Evolutionary conservation across 2,797 vertebrate genomes (phyloP), one percentile per base, ranked within the genome.

Genomic region (Nothura maculosa): DNA sequence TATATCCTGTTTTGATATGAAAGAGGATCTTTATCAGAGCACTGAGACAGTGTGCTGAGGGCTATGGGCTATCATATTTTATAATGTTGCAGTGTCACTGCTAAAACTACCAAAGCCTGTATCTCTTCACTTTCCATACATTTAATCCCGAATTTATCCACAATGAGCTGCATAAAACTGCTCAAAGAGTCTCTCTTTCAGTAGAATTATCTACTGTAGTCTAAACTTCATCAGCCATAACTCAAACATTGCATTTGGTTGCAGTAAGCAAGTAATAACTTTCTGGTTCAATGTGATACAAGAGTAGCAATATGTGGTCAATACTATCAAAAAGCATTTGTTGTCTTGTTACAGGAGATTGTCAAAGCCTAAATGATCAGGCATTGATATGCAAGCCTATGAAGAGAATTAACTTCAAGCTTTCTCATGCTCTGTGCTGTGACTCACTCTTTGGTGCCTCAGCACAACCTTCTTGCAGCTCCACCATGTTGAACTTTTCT

Each of bases 391-490:
- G 45, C 45, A 47, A 47, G 45, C 8, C 36, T 21, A 2, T 22
- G 4, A 76, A 19, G 64, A 79, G 60, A 64, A 6, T 24, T 30
- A 67, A 3, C 12, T 15, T 64, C 40, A 69, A 42, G 19, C 13
- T 17, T 30, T 66, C 54, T 50, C 40, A 43, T 27, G 3, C 17
- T 16, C 9, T 6, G 15, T 32, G 5, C 1, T 54, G 66, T 19
- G 6, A 9, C 52, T 48, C 38, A 22, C 5, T 76, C 5, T 50
- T 36, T 79, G 4, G 13, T 54, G 5, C 25, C 30, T 72, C 60
- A 40, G 18, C 0, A 0, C 48, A 14, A 73, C 48, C 38, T 28
- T 73, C 21, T 34, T 36, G 75, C 27, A 40, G 45, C 19, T 64
- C 18, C 40, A 24, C 24, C 75, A 73, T 27, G 6, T 21, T 32